phyloP scores from a whole-genome alignment of 2,888 invertebrate species.

The Eremobia ochroleuca region DNA sequence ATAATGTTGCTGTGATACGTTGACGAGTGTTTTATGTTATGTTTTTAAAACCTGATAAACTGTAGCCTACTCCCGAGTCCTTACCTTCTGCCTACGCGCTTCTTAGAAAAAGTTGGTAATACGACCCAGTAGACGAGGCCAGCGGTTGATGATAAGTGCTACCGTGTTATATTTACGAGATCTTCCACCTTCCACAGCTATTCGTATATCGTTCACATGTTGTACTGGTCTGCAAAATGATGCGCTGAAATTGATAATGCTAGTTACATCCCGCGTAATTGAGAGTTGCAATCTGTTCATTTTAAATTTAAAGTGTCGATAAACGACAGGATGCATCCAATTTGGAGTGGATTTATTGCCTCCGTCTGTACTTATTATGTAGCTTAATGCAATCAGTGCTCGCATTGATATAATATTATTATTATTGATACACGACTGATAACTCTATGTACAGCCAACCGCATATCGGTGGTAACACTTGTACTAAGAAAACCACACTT shows the following conservation, averaged over 20 bases:
- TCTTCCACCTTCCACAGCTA: conserved; percentile 18
- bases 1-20: conserved; percentile 37
- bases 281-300: conserved; percentile 46
- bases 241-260: conserved; percentile 56
- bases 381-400: conserved; percentile 54
- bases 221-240: conserved; percentile 22
- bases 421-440: conserved; percentile 45
- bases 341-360: conserved; percentile 55
- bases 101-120: conserved; percentile 57
- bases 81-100: conserved; percentile 57
- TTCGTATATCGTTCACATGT: background rate
- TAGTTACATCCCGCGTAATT: conserved; percentile 42
- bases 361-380: conserved; percentile 27
- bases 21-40: conserved; percentile 24
- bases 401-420: conserved; percentile 48
- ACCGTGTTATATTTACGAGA: conserved; percentile 14
- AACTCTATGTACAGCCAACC: background rate
- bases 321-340: conserved; percentile 47
- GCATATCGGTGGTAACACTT: background rate
- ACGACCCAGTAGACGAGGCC: conserved; percentile 26
- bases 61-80: conserved; percentile 39
- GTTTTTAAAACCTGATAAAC: conserved; percentile 42
- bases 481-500: background rate
- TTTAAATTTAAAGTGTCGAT: conserved; percentile 40
- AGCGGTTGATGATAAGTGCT: conserved; percentile 33